Evolutionary conservation across 2,113 vertebrate species (phyloP).

Genomic region (Carlito syrichta): DNA sequence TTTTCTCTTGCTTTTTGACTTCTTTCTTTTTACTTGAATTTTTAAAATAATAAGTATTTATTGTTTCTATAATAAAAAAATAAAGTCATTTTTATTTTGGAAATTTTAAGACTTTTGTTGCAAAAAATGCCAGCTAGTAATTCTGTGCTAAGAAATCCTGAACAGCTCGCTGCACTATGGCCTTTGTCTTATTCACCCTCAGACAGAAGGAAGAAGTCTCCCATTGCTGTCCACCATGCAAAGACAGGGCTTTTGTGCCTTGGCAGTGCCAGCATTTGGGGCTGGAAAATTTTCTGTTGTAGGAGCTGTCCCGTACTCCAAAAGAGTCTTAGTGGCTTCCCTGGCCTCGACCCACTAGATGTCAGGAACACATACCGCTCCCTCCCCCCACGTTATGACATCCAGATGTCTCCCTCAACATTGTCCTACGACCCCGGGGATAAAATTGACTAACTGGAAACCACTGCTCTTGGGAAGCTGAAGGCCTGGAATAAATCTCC

Average conservation of each 20-base stretch:
- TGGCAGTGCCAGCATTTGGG: background rate
- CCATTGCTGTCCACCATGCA: background rate
- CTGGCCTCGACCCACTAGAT: background rate
- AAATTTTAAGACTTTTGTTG: background rate
- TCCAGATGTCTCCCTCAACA: background rate
- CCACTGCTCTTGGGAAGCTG: background rate
- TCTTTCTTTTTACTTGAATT: constrained; percentile 14
- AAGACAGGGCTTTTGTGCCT: background rate
- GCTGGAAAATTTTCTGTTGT: background rate
- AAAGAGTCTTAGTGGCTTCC: background rate
- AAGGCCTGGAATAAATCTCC: background rate
- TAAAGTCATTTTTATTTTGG: background rate
- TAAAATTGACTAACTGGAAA: background rate
- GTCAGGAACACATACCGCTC: background rate
- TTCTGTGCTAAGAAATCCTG: background rate
- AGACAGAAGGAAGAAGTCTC: background rate
- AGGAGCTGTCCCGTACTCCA: background rate
- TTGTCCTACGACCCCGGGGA: background rate
- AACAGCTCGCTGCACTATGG: background rate
- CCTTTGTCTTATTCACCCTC: background rate
- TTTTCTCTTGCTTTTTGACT: background rate
- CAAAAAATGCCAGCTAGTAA: background rate
- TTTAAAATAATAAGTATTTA: background rate
- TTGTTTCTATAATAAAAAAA: constrained; percentile 19
- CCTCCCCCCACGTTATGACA: background rate